A percentile compares a stretch with the other conserved stretches of the same genome.
These are phyloP conservation scores for Sinocyclocheilus grahami DNA, from an alignment of 2,113 vertebrate species.

Conservation along the genomic window DNA sequence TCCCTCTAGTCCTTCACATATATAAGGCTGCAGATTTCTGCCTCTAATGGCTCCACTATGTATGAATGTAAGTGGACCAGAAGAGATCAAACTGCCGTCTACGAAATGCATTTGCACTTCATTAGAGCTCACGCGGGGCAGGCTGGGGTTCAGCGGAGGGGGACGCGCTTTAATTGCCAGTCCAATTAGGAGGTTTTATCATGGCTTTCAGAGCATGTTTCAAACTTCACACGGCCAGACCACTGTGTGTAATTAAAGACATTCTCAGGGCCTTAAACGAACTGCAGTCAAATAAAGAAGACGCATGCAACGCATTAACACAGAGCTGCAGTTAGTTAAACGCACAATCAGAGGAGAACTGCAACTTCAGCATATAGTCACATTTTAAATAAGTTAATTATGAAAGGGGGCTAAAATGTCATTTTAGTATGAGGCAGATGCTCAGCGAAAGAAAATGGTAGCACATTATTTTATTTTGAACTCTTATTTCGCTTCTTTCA, in stretches of 20 bases:
- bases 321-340: background rate
- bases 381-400: background rate
- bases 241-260: conserved; percentile 19
- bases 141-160: conserved; percentile 9
- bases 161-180: conserved; percentile 45
- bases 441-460: background rate
- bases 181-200: conserved; percentile 49
- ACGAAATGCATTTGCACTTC: conserved; percentile 42
- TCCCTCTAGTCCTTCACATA: background rate
- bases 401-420: background rate
- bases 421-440: background rate
- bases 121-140: background rate
- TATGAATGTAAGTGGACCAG: background rate
- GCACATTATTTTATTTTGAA: background rate
- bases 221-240: conserved; percentile 13
- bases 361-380: background rate
- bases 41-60: background rate
- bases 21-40: background rate
- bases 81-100: conserved; percentile 31
- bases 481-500: background rate
- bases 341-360: background rate
- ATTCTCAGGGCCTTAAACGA: conserved; percentile 28
- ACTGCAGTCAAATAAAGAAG: background rate
- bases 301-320: background rate
- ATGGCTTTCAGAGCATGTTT: conserved; percentile 10